phyloP scores from a whole-genome alignment of 2,888 invertebrate genomes.

The Zaprionus obscuricornis region DNA sequence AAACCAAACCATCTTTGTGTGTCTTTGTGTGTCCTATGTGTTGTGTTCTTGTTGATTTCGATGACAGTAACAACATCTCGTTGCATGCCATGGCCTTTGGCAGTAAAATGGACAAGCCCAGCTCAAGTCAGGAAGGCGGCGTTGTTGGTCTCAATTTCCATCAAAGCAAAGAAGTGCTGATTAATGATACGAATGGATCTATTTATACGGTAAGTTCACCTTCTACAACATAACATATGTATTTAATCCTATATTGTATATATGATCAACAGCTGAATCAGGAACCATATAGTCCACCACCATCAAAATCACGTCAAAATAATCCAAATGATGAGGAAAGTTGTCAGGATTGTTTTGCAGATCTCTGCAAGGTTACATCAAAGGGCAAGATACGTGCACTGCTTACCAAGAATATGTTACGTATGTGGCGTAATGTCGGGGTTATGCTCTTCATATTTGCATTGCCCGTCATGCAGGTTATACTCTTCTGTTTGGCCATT shows the following conservation, averaged over 20 bases:
- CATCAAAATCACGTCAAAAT: conserved; percentile 73
- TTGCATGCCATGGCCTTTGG: conserved; percentile 92
- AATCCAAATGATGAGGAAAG: conserved; percentile 79
- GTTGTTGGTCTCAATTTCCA: conserved; percentile 95
- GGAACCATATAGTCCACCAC: conserved; percentile 78
- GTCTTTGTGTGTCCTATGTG: conserved; percentile 27
- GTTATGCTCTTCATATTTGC: conserved; percentile 97
- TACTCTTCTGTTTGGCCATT: conserved; percentile 96
- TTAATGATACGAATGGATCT: conserved; percentile 89
- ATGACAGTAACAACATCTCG: conserved; percentile 89
- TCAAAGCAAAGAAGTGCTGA: conserved; percentile 94
- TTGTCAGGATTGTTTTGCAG: conserved; percentile 79
- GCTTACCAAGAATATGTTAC: conserved; percentile 93
- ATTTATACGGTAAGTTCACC: conserved; percentile 81
- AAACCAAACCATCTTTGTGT: conserved; percentile 44
- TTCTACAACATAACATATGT: background rate
- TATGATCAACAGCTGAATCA: conserved; percentile 80
- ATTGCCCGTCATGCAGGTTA: conserved; percentile 96
- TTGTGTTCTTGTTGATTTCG: conserved; percentile 44
- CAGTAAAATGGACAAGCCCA: conserved; percentile 91
- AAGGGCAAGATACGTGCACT: conserved; percentile 92
- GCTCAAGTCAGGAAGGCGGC: conserved; percentile 93
- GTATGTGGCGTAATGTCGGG: conserved; percentile 96
- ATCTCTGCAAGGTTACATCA: conserved; percentile 86
- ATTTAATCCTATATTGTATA: too few relatives aligned